These are phyloP conservation scores for Eurystomus glaucurus DNA, from an alignment of 2,797 vertebrate genomes.

Conservation along the genomic window DNA sequence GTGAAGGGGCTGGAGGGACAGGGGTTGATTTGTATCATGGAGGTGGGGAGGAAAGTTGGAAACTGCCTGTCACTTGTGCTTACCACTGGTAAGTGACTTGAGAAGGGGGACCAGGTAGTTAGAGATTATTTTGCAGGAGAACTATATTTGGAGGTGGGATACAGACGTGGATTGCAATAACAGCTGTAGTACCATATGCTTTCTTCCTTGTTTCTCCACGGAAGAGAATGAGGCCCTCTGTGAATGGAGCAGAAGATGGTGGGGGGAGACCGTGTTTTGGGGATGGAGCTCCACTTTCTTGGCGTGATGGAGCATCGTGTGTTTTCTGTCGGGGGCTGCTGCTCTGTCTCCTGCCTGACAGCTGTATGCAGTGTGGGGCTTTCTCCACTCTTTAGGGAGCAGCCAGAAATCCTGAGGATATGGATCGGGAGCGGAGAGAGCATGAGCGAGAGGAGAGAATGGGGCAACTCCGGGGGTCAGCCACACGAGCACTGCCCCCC, in stretches of 20 bases:
- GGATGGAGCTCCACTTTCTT: background rate
- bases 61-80: background rate
- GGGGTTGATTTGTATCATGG: background rate
- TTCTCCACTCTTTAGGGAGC: conserved; percentile 86
- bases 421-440: conserved; percentile 93
- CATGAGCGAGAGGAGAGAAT: conserved; percentile 93
- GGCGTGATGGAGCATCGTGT: rapidly evolving
- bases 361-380: rapidly evolving
- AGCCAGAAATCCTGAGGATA: conserved; percentile 93
- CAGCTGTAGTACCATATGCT: background rate
- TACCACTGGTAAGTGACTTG: background rate
- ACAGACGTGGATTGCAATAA: background rate
- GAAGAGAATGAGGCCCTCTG: background rate
- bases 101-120: background rate
- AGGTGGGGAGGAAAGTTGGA: background rate
- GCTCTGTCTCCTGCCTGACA: background rate
- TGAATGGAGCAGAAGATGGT: background rate
- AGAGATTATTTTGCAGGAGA: background rate
- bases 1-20: background rate
- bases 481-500: conserved; percentile 89
- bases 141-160: background rate
- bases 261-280: background rate
- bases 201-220: background rate
- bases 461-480: conserved; percentile 89
- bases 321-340: background rate